A percentile compares a stretch with the other conserved stretches of the same genome.
phyloP scores from a whole-genome alignment of 2,113 vertebrate genomes.

The Onychostruthus taczanowskii region DNA sequence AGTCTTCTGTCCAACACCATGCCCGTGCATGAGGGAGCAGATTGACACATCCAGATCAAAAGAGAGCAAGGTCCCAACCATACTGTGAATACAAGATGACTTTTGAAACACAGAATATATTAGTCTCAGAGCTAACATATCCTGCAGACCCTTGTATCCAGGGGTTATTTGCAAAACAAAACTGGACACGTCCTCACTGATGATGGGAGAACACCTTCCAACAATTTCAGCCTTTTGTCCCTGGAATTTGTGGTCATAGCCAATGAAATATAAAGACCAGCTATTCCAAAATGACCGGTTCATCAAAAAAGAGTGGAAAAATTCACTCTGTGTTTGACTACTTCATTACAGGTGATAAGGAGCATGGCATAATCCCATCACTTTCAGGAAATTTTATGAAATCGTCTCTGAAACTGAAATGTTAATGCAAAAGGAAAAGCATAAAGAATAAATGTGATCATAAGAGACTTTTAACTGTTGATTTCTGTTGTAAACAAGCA shows the following conservation, averaged over 20 bases:
- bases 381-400: background rate
- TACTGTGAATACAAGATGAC: background rate
- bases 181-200: background rate
- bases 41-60: background rate
- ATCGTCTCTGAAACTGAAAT: background rate
- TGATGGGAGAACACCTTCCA: accelerated
- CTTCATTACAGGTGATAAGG: background rate
- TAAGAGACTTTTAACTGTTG: background rate
- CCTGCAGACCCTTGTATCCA: background rate
- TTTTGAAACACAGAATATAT: background rate
- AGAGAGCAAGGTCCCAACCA: background rate
- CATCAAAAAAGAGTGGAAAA: background rate
- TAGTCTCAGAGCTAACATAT: background rate
- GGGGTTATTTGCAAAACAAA: background rate
- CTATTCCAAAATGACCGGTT: background rate
- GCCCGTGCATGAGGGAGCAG: background rate
- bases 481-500: background rate
- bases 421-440: background rate
- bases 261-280: background rate
- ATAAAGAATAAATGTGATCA: background rate
- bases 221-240: background rate
- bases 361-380: no score
- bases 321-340: background rate
- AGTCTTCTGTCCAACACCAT: background rate
- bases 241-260: background rate